phyloP scores from a whole-genome alignment of 2,888 invertebrate genomes.

The Hirtodrosophila alboralis region DNA sequence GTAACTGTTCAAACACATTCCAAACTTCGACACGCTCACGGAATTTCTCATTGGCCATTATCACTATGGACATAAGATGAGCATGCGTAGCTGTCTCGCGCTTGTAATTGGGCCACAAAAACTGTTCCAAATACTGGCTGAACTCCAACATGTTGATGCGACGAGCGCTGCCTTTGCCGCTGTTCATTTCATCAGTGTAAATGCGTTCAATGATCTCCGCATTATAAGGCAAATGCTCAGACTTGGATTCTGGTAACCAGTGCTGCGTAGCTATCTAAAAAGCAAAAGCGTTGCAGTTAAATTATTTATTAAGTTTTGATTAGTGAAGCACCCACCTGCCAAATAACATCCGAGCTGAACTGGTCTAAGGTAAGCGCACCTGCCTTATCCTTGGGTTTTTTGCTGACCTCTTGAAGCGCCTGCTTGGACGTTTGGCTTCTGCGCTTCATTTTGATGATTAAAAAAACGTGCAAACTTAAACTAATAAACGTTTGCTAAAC shows the following conservation, averaged over 20 bases:
- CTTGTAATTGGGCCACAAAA: conserved; percentile 97
- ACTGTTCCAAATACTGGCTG: conserved; percentile 98
- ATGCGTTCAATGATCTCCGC: conserved; percentile 93
- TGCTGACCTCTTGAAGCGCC: conserved; percentile 16
- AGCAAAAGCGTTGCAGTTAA: background rate
- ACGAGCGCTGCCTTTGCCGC: conserved; percentile 92
- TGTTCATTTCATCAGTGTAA: conserved; percentile 93
- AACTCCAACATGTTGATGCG: conserved; percentile 98
- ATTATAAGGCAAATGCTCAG: conserved; percentile 90
- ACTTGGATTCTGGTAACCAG: conserved; percentile 94
- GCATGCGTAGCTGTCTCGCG: conserved; percentile 90
- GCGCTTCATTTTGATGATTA: conserved; percentile 53
- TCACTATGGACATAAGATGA: conserved; percentile 98
- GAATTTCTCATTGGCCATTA: conserved; percentile 99
- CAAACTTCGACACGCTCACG: conserved; percentile 98
- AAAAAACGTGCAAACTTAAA: conserved; percentile 6
- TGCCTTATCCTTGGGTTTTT: conserved; percentile 56
- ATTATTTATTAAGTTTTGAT: conserved; percentile 21
- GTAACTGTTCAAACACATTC: conserved; percentile 93
- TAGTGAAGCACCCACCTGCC: conserved; percentile 87
- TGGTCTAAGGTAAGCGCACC: conserved; percentile 90
- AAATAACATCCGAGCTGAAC: conserved; percentile 95
- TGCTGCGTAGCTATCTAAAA: conserved; percentile 93
- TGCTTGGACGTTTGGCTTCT: conserved; percentile 52
- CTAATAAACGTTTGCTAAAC: conserved; percentile 15